A percentile compares a stretch with the other conserved stretches of the same genome.
These are phyloP conservation scores for Theretra japonica DNA, from an alignment of 2,888 invertebrate species.

Conservation along the genomic window DNA sequence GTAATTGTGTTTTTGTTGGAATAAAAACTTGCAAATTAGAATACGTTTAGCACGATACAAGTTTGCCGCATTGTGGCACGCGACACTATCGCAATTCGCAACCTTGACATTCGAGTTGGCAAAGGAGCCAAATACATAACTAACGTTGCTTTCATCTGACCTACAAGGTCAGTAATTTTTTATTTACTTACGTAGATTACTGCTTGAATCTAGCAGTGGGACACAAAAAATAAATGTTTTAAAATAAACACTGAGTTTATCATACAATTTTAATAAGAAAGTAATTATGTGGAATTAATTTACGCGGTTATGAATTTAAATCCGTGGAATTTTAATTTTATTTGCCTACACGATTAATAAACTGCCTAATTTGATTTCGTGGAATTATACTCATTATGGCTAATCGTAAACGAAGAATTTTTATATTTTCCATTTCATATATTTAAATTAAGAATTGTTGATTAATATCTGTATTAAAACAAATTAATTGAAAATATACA, in stretches of 20 bases:
- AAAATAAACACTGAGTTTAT: too few relatives aligned
- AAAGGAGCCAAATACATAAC: neutral
- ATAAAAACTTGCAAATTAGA: constrained; percentile 16
- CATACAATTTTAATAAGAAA: too few relatives aligned
- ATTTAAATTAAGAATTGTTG: neutral
- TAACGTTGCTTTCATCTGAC: constrained; percentile 9
- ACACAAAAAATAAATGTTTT: too few relatives aligned
- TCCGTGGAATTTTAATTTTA: too few relatives aligned
- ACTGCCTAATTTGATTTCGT: too few relatives aligned
- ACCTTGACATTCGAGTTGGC: constrained; percentile 25
- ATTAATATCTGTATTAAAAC: neutral
- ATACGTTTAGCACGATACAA: constrained; percentile 14
- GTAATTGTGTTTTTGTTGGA: neutral
- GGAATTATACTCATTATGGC: too few relatives aligned
- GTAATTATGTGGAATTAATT: too few relatives aligned
- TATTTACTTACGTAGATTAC: neutral
- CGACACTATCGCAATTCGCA: neutral
- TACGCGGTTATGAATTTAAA: too few relatives aligned
- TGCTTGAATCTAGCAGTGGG: too few relatives aligned
- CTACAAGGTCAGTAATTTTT: neutral
- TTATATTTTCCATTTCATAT: neutral
- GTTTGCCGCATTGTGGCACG: constrained; percentile 14
- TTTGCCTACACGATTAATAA: too few relatives aligned
- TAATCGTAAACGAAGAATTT: too few relatives aligned
- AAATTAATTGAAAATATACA: neutral